Evolutionary conservation across 1,140 invertebrate species (phyloP).

Genomic region (Teleopsis dalmanni): DNA sequence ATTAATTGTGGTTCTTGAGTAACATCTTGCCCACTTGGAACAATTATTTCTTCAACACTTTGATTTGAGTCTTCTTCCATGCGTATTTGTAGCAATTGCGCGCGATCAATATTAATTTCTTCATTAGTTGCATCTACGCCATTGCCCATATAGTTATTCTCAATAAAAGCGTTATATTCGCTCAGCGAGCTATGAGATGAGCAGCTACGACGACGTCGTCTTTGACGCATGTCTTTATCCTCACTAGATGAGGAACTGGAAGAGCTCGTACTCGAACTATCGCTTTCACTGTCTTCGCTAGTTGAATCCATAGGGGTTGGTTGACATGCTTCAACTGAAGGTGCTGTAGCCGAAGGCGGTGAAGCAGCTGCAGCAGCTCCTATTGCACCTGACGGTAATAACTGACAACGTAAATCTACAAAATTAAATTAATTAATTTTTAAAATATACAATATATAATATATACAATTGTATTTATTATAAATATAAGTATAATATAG

Average conservation of each 20-base stretch:
- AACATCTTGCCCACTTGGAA: too few species aligned
- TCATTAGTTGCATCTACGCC: not conserved
- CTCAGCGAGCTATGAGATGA: conserved; percentile 13
- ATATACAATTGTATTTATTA: not conserved
- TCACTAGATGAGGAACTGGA: conserved; percentile 26
- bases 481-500: not conserved
- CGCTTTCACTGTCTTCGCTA: conserved; percentile 42
- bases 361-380: conserved; percentile 32
- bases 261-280: conserved; percentile 38
- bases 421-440: not conserved
- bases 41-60: not conserved
- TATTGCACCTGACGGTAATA: conserved; percentile 29
- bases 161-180: conserved; percentile 12
- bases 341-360: conserved; percentile 33
- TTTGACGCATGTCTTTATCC: not conserved
- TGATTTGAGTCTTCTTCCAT: not conserved
- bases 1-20: too few species aligned
- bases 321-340: conserved; percentile 27
- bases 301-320: conserved; percentile 39
- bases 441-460: not conserved
- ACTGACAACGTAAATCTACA: conserved; percentile 32
- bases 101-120: not conserved
- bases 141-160: conserved; percentile 10
- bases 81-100: not conserved
- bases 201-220: conserved; percentile 7